Evolutionary conservation across 1,140 invertebrate genomes (phyloP), one percentile per base, ranked within the genome.

Genomic region (Ephestia elutella): DNA sequence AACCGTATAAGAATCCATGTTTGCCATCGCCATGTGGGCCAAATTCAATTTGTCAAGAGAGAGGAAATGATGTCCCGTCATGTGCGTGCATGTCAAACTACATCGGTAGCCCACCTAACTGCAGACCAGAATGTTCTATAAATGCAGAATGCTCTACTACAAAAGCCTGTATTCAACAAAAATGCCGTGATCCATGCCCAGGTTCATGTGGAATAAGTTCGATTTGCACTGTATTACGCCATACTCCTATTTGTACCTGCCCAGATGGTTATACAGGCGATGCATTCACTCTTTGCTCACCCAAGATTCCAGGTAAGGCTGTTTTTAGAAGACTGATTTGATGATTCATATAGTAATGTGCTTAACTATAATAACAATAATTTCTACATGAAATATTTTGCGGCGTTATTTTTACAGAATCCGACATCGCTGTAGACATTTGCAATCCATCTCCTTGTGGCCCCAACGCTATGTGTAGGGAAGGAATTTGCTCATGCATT

Each of bases 181-280:
- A 92, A 85, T 95, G 94, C 80, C 86, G 89, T 49, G 92, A 94
- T 83, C 93, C 93, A 57, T 95, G 94, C 75, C 90, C 89, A 50
- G 93, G 93, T 11, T 92, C 92, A 0, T 95, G 93, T 67, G 93
- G 93, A 50, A 81, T 91, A 51, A 87, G 89, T 49, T 93, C 94
- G 5, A 81, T 92, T 49, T 95, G 94, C 68, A 90, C 92, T 69
- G 94, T 95, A 2, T 89, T 93, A 0, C 92, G 93, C 66, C 94
- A 95, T 73, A 79, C 91, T 32, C 93, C 94, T 11, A 90, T 92
- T n/a, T 96, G 95, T 73, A 92, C 90, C 57, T 96, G 95, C 75
- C 85, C 88, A 0, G 82, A 91, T 50, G 92, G 93, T 32, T 95
- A 91, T 69, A 93, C 91, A 21, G 95, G 95, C 53, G 91, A 94